These are phyloP conservation scores for Drosophila borborema DNA, from an alignment of 2,888 invertebrate genomes.

Conservation along the genomic window DNA sequence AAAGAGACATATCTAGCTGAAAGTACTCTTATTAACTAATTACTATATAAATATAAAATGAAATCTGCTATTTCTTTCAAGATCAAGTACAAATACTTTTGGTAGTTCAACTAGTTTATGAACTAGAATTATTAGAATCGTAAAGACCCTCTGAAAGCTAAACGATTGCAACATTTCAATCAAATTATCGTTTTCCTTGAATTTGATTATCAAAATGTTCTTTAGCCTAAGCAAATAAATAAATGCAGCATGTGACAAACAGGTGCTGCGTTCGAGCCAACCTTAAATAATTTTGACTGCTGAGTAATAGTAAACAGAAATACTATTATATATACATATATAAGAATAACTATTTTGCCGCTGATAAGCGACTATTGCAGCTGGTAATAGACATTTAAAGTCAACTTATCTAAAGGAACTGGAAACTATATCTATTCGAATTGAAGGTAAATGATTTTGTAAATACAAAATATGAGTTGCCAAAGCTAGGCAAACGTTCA, in stretches of 20 bases:
- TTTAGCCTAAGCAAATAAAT: slow-evolving; percentile 7
- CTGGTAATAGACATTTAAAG: slow-evolving; percentile 12
- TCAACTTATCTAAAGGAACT: slow-evolving; percentile 23
- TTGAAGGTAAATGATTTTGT: slow-evolving; percentile 6
- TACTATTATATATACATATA: slow-evolving; percentile 24
- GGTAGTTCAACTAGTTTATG: no score
- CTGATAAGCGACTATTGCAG: slow-evolving; percentile 52
- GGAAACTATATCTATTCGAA: slow-evolving; percentile 13
- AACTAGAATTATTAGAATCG: no score
- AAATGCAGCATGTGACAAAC: slow-evolving; percentile 60
- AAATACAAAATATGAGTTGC: not conserved
- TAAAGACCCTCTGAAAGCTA: no score
- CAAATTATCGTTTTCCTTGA: slow-evolving; percentile 3
- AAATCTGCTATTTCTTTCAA: not conserved
- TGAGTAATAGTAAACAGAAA: slow-evolving; percentile 44
- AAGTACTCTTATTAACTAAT: not conserved
- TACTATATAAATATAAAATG: no score
- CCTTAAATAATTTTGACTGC: not conserved
- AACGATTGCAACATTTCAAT: not conserved
- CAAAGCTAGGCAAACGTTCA: slow-evolving; percentile 27
- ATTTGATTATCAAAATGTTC: slow-evolving; percentile 23
- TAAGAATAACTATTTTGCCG: slow-evolving; percentile 43
- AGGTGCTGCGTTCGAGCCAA: slow-evolving; percentile 12
- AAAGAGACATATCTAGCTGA: not conserved
- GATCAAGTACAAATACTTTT: not conserved